These are phyloP conservation scores for Drosophila insularis DNA, from an alignment of 1,140 invertebrate genomes.

Conservation along the genomic window DNA sequence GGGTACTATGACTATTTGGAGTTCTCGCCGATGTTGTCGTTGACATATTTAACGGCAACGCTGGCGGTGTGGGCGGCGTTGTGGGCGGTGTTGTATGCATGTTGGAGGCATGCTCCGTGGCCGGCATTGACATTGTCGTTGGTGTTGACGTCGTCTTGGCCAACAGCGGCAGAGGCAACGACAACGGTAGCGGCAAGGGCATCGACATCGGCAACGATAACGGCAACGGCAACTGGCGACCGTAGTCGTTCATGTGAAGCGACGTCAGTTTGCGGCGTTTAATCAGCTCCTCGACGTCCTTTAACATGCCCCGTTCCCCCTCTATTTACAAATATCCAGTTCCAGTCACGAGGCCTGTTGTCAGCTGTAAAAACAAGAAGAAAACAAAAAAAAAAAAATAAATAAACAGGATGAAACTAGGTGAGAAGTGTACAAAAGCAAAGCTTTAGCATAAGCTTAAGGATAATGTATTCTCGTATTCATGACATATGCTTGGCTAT, in stretches of 20 bases:
- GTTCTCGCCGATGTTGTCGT: slow-evolving; percentile 10
- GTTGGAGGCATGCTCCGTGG: slow-evolving; percentile 13
- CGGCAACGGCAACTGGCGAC: slow-evolving; percentile 63
- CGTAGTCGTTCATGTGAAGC: slow-evolving; percentile 69
- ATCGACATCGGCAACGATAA: slow-evolving; percentile 30
- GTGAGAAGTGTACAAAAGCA: slow-evolving; percentile 33
- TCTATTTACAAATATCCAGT: background rate
- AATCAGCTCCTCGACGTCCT: slow-evolving; percentile 73
- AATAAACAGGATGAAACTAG: slow-evolving; percentile 20
- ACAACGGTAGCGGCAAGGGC: slow-evolving; percentile 23
- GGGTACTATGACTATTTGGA: slow-evolving; percentile 48
- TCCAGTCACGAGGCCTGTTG: slow-evolving; percentile 53
- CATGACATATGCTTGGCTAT: slow-evolving; percentile 74
- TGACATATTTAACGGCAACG: slow-evolving; percentile 71
- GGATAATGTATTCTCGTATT: slow-evolving; percentile 70
- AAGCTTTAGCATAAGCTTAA: slow-evolving; percentile 44
- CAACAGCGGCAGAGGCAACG: slow-evolving; percentile 44
- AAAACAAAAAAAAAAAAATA: background rate
- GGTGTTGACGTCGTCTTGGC: slow-evolving; percentile 43
- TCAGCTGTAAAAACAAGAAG: slow-evolving; percentile 13
- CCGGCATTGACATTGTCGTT: slow-evolving; percentile 34
- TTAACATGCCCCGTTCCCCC: slow-evolving; percentile 69
- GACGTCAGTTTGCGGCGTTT: slow-evolving; percentile 76
- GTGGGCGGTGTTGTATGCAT: slow-evolving; percentile 72
- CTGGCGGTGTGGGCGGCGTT: slow-evolving; percentile 72